Evolutionary conservation across 2,797 vertebrate genomes (phyloP).

Genomic region (Aeoliscus strigatus): DNA sequence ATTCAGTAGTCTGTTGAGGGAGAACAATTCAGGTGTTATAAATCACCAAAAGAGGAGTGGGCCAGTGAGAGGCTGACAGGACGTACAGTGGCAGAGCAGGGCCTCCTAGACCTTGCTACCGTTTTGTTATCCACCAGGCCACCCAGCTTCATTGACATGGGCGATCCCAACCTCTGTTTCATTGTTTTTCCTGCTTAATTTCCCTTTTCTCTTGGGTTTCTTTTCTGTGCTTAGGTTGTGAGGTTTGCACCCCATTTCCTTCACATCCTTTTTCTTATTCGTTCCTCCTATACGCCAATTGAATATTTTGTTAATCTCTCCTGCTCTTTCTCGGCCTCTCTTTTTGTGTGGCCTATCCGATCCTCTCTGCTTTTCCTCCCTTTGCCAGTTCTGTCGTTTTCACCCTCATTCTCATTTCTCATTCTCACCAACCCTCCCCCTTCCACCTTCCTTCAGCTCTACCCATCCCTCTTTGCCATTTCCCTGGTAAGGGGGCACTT

Average conservation of each 20-base stretch:
- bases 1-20: conserved; percentile 48
- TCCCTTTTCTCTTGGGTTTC: conserved; percentile 37
- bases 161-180: conserved; percentile 49
- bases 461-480: conserved; percentile 61
- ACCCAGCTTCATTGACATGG: conserved; percentile 55
- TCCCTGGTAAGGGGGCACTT: conserved; percentile 67
- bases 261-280: conserved; percentile 27
- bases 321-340: conserved; percentile 46
- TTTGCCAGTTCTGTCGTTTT: too few relatives aligned
- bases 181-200: conserved; percentile 55
- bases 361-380: conserved; percentile 32
- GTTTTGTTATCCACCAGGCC: conserved; percentile 51
- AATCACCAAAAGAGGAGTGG: conserved; percentile 49
- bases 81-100: conserved; percentile 52
- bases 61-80: conserved; percentile 52
- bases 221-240: conserved; percentile 40
- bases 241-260: conserved; percentile 52
- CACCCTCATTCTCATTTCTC: too few relatives aligned
- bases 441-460: conserved; percentile 19
- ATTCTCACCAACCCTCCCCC: conserved; percentile 9
- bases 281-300: conserved; percentile 34
- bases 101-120: conserved; percentile 51
- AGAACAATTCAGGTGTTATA: conserved; percentile 64
- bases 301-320: conserved; percentile 61
- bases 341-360: conserved; percentile 36